Evolutionary conservation across 2,797 vertebrate genomes (phyloP), one percentile per base, ranked within the genome.

Genomic region (Urocyon cinereoargenteus): DNA sequence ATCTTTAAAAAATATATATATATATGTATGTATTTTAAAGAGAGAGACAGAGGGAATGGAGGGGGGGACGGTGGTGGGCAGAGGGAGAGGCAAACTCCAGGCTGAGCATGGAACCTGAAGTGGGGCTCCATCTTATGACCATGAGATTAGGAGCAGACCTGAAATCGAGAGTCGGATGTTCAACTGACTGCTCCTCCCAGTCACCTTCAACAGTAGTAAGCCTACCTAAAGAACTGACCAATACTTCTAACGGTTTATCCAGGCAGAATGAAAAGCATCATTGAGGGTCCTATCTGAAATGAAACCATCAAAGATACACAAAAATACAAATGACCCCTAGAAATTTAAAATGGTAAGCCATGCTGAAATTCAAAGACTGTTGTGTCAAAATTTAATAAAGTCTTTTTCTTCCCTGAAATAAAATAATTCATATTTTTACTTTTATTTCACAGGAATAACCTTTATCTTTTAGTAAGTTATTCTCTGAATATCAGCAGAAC

Each of bases 401-500:
- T 51, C 31, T 75, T 28, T 91, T 70, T 93, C 72, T 83, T 92
- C 59, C 86, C 68, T 83, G 49, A 96, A 94, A 94, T 84, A 78
- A 96, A 89, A 82, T 0, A 72, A 96, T 59, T 92, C 31, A 72
- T 26, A 88, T 18, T 92, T 96, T 78, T 31, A 66, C 4, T 8
- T 91, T 51, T 86, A 79, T 57, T 89, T 90, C 6, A 94, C 51
- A 91, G 22, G 28, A 82, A 84, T 82, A 94, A 59, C 26, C 10
- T 68, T 68, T 45, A 86, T 21, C 77, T 95, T 89, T 90, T 51
- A 73, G 36, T 61, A 86, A 95, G 66, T 34, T 87, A 64, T 87
- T 86, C 62, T 94, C 31, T 89, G 12, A 87, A 22, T 79, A 79
- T 36, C 91, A 72, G 55, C 1, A 95, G 24, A 92, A 79, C 40